Evolutionary conservation across 2,113 vertebrate species (phyloP).

Genomic region (Vulpes vulpes): DNA sequence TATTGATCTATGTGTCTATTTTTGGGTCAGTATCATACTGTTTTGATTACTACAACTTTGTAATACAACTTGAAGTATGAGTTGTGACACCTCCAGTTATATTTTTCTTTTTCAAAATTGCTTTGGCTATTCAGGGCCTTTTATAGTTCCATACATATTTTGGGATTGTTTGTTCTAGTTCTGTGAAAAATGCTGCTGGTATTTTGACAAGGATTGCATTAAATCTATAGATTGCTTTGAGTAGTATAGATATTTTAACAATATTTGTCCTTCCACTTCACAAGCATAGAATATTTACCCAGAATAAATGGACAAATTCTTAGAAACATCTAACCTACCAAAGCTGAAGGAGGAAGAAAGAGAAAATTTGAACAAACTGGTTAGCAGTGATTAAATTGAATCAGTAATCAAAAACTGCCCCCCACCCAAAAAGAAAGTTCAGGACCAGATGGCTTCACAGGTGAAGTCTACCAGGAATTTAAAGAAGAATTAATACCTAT

Average conservation of each 20-base stretch:
- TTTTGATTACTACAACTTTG: background rate
- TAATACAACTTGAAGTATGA: background rate
- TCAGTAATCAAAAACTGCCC: background rate
- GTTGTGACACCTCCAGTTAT: background rate
- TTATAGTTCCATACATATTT: background rate
- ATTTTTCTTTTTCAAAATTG: background rate
- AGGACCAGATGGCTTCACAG: background rate
- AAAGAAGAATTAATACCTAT: background rate
- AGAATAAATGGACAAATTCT: background rate
- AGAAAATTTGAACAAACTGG: background rate
- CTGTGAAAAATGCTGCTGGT: background rate
- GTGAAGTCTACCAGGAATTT: background rate
- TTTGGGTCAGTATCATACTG: background rate
- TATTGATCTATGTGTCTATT: background rate
- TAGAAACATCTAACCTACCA: background rate
- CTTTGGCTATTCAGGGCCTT: background rate
- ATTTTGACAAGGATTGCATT: background rate
- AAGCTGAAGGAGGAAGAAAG: background rate
- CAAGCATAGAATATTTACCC: background rate
- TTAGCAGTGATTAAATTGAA: background rate
- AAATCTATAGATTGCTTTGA: background rate
- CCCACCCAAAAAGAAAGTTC: background rate
- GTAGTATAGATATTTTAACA: background rate
- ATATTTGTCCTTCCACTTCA: background rate
- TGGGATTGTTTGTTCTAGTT: background rate